Percentiles rank a stretch among this genome's conserved stretches.
These are phyloP conservation scores for Conger conger DNA, from an alignment of 2,113 vertebrate species.

Conservation along the genomic window DNA sequence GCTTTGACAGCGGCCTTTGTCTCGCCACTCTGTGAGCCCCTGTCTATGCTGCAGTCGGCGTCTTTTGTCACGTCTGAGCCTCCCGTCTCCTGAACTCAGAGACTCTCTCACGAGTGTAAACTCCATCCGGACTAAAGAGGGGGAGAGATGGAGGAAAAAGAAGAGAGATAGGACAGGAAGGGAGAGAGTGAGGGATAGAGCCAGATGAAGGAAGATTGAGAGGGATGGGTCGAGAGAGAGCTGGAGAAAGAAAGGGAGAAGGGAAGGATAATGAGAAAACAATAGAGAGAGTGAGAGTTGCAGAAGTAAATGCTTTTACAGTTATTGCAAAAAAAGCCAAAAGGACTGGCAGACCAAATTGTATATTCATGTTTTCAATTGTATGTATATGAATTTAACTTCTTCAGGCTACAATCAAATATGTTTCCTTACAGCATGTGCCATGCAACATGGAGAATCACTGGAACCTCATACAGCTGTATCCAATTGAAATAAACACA, in stretches of 20 bases:
- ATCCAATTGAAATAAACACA: not conserved
- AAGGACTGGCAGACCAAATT: not conserved
- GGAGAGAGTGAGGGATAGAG: not conserved
- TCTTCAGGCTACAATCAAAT: not conserved
- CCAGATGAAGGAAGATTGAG: not conserved
- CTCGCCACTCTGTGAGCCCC: constrained; percentile 2
- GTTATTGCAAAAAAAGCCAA: not conserved
- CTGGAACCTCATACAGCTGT: not conserved
- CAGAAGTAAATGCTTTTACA: not conserved
- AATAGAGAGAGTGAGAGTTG: not conserved
- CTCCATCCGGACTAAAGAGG: not conserved
- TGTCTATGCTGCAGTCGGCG: not conserved
- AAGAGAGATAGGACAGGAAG: not conserved
- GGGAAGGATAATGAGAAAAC: not conserved
- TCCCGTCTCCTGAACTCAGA: not conserved
- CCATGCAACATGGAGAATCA: not conserved
- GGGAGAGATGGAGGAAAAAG: not conserved
- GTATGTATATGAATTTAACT: not conserved
- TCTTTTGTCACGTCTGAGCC: constrained; percentile 17
- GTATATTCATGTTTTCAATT: no score
- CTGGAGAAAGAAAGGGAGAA: not conserved
- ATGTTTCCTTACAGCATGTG: not conserved
- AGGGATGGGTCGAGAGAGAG: not conserved
- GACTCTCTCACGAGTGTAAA: not conserved
- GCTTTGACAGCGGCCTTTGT: not conserved